phyloP scores from a whole-genome alignment of 2,113 vertebrate species.

The Chrysochloris asiatica region DNA sequence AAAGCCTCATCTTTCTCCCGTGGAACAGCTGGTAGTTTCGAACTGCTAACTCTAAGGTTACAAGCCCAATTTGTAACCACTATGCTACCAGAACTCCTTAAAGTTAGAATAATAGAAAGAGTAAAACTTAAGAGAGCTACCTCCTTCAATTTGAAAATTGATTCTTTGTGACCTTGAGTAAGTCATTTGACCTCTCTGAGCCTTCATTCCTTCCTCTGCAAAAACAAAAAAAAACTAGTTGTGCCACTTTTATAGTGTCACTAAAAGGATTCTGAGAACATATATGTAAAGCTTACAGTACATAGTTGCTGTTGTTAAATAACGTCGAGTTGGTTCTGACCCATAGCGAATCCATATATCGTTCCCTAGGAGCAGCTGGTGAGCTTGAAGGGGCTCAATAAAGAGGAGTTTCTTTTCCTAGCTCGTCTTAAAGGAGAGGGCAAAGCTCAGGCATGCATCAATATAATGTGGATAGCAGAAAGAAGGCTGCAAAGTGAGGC shows the following conservation, averaged over 20 bases:
- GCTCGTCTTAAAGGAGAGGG: background rate
- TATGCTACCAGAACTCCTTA: too few relatives aligned
- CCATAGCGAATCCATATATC: too few relatives aligned
- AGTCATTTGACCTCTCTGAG: background rate
- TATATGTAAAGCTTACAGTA: background rate
- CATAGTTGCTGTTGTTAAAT: background rate
- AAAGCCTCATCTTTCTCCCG: too few relatives aligned
- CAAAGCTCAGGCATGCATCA: background rate
- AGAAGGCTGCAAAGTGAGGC: background rate
- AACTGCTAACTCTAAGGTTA: too few relatives aligned
- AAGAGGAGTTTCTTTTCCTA: background rate
- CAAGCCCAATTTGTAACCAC: too few relatives aligned
- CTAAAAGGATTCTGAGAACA: background rate
- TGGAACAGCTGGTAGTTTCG: too few relatives aligned
- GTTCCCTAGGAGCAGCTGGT: too few relatives aligned
- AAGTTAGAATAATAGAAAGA: background rate
- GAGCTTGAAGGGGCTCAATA: background rate
- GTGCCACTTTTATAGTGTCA: background rate
- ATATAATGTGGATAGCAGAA: too few relatives aligned
- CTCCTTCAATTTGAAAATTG: background rate
- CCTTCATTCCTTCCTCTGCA: background rate
- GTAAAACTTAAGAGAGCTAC: background rate
- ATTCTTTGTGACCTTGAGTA: background rate
- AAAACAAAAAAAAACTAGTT: constrained; percentile 23
- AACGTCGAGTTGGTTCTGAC: too few relatives aligned